Percentiles rank a stretch among this genome's conserved stretches.
Conservation (phyloP, 1,140 invertebrate species). For the Penaeus indicus region DNA sequence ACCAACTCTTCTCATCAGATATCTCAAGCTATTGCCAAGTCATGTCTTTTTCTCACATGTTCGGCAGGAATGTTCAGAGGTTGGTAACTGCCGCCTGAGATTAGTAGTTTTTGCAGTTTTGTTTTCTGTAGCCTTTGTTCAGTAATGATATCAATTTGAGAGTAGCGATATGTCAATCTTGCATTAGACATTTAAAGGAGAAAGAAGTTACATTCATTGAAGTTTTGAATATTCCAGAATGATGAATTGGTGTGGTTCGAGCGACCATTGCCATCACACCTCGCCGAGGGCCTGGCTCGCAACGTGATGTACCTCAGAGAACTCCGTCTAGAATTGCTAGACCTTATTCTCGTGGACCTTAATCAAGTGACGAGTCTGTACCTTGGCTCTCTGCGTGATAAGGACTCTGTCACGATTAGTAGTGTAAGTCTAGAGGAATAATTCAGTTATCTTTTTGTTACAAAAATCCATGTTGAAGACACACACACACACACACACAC, state of each 20-base stretch:
- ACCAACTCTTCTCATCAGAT: constrained; percentile 25
- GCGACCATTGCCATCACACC: constrained; percentile 36
- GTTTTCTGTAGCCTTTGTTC: too few species aligned
- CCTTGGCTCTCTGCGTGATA: constrained; percentile 37
- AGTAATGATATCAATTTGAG: too few species aligned
- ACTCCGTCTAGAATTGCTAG: constrained; percentile 24
- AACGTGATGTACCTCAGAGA: constrained; percentile 37
- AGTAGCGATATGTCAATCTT: too few species aligned
- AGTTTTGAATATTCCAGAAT: constrained; percentile 3
- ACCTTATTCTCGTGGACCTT: constrained; percentile 45
- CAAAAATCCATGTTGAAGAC: too few species aligned
- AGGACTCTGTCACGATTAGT: constrained; percentile 41
- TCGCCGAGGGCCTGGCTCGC: constrained; percentile 42
- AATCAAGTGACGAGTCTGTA: constrained; percentile 32
- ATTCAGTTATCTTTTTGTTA: not conserved
- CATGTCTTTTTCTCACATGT: constrained; percentile 35
- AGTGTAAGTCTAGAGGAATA: constrained; percentile 17
- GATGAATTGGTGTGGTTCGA: constrained; percentile 51
- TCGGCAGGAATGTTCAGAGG: constrained; percentile 24
- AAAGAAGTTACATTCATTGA: too few species aligned
- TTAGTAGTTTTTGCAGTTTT: too few species aligned
- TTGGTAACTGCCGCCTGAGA: not conserved
- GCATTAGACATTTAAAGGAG: too few species aligned
- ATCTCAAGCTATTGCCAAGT: constrained; percentile 6
- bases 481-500: too few species aligned